phyloP scores from a whole-genome alignment of 2,888 invertebrate species.

The Opisthograptis luteolata region DNA sequence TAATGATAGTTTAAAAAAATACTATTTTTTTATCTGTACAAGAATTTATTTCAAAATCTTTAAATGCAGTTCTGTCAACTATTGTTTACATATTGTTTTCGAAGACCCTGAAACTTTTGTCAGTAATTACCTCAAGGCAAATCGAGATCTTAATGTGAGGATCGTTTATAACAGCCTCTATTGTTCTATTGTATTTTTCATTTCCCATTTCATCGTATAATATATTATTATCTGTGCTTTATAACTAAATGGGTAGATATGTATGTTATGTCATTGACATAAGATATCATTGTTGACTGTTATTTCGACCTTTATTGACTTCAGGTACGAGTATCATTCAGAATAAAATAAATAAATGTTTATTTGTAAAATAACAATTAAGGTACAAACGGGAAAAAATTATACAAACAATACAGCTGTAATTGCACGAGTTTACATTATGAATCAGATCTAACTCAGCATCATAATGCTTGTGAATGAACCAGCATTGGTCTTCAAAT shows the following conservation, averaged over 20 bases:
- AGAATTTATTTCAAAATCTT: not conserved
- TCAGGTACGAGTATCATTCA: too few relatives aligned
- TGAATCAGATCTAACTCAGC: too few relatives aligned
- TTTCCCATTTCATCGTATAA: constrained; percentile 33
- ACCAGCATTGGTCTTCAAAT: too few relatives aligned
- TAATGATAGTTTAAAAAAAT: too few relatives aligned
- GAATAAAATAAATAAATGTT: too few relatives aligned
- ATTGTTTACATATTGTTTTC: constrained; percentile 1
- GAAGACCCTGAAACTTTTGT: constrained; percentile 11
- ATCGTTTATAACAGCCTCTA: constrained; percentile 14
- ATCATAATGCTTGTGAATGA: too few relatives aligned
- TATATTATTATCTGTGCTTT: constrained; percentile 23
- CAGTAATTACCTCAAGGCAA: constrained; percentile 10
- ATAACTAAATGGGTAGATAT: not conserved
- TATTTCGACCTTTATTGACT: too few relatives aligned
- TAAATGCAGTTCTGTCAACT: not conserved
- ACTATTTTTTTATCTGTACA: not conserved
- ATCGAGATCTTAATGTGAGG: constrained; percentile 8
- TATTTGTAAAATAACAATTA: too few relatives aligned
- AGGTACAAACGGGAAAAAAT: too few relatives aligned
- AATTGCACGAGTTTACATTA: too few relatives aligned
- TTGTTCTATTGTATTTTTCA: constrained; percentile 35
- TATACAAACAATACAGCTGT: too few relatives aligned
- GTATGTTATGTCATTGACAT: not conserved
- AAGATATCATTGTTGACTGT: too few relatives aligned